Conservation (phyloP, 2,888 invertebrate species). For the Eudasyphora cyanicolor region DNA sequence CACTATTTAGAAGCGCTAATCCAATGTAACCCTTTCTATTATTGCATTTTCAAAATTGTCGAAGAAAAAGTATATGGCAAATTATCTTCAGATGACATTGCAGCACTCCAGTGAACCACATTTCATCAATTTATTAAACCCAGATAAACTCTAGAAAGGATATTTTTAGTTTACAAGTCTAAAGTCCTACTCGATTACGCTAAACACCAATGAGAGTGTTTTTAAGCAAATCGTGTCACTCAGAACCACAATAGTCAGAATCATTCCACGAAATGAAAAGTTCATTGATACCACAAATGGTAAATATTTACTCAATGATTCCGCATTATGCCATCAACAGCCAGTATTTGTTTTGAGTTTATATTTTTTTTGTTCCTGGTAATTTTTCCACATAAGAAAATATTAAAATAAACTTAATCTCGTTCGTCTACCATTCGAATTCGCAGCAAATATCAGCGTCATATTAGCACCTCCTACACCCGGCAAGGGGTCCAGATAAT, state of each 20-base stretch:
- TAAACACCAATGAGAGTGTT: too few relatives aligned
- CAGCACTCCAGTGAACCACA: too few relatives aligned
- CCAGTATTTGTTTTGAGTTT: background rate
- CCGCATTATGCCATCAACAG: background rate
- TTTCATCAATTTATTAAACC: too few relatives aligned
- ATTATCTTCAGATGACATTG: too few relatives aligned
- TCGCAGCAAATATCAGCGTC: background rate
- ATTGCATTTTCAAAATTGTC: too few relatives aligned
- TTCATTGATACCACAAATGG: conserved; percentile 2
- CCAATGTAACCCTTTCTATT: too few relatives aligned
- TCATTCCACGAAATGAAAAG: conserved; percentile 4
- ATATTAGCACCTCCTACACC: background rate
- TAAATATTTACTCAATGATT: conserved; percentile 12
- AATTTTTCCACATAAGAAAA: background rate
- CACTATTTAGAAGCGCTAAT: too few relatives aligned
- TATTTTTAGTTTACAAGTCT: background rate
- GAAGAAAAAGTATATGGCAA: too few relatives aligned
- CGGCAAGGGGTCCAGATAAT: too few relatives aligned
- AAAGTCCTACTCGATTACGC: background rate
- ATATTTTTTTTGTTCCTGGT: background rate
- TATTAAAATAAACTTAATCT: background rate
- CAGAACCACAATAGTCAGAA: too few relatives aligned
- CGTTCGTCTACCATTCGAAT: background rate
- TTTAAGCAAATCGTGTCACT: background rate
- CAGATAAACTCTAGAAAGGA: too few relatives aligned